Percentiles rank a stretch among this genome's conserved stretches.
These are phyloP conservation scores for Premnoplex brunnescens DNA, from an alignment of 2,797 vertebrate species.

Conservation along the genomic window DNA sequence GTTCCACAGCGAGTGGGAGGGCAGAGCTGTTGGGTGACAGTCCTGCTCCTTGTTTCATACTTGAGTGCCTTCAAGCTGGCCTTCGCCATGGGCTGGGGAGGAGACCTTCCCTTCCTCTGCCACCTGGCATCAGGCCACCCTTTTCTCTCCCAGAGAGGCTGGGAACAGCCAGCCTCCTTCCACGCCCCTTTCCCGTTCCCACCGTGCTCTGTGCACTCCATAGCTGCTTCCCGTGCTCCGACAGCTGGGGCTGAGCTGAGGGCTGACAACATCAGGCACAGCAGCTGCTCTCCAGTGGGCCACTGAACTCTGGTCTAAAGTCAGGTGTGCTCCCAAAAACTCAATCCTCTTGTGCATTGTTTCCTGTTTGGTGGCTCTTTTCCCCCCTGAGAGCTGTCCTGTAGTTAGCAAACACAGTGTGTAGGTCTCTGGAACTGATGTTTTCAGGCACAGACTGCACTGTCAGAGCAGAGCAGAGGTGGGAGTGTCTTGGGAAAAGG, in stretches of 20 bases:
- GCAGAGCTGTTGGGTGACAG: neutral
- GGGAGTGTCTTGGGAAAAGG: neutral
- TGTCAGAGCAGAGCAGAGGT: neutral
- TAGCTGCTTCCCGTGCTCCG: neutral
- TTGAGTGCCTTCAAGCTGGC: neutral
- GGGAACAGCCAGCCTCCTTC: neutral
- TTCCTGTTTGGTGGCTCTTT: neutral
- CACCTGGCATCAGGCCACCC: neutral
- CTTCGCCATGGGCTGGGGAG: neutral
- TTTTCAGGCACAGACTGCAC: neutral
- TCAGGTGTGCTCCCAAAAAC: neutral
- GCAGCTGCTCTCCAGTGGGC: neutral
- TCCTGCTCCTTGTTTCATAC: neutral
- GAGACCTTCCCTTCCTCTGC: neutral
- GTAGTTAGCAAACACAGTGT: rapidly evolving
- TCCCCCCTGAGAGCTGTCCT: neutral
- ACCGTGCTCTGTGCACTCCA: neutral
- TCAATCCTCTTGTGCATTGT: rapidly evolving
- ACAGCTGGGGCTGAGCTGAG: neutral
- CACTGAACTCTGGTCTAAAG: neutral
- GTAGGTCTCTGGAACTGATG: neutral
- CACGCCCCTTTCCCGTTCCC: neutral
- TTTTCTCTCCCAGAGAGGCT: neutral
- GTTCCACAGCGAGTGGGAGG: neutral
- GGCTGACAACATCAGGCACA: neutral